Evolutionary conservation across 2,888 invertebrate genomes (phyloP), one percentile per base, ranked within the genome.

Genomic region (Steinernema scapterisci): DNA sequence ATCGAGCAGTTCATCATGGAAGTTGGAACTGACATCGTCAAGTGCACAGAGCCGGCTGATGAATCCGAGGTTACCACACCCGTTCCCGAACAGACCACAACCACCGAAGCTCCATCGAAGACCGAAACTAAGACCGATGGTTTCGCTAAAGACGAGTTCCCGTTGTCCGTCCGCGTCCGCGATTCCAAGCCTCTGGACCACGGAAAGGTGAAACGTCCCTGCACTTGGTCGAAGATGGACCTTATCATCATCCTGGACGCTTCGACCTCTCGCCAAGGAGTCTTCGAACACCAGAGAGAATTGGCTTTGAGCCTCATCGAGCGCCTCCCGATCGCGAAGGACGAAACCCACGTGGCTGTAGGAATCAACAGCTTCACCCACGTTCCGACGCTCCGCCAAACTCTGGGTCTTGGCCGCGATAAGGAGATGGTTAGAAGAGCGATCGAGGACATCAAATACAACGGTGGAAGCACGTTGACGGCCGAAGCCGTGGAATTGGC

Each of bases 251-350:
- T 84, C 25, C 70, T 84, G 56, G 84, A 84, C 73, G 84, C 85
- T 5, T 84, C 84, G 0, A 76, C 83, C 6, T 83, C 83, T 0
- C 73, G 84, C 21, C 80, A 84, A 70, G 79, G 76, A 7, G 84
- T 85, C 0, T 85, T 85, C 75, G 85, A 86, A 73, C 81, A 80
- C 44, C 86, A 85, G 73, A 56, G 85, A n/a, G 84, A 85, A 38
- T 38, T 85, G 19, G 83, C 84, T 13, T 77, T 83, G 25, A 75
- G 78, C 16, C 73, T 85, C 19, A 80, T 85, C 21, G 85, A 85
- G 70, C 74, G 81, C 31, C 79, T 85, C 25, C 85, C 85, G 11
- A 80, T 86, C 31, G 73, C 71, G 45, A 56, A 70, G 6, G 80
- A 77, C 27, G 78, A 77, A 19, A 76, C 75, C 13, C 77, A 78